Conservation (phyloP, 2,797 vertebrate genomes). For the Atherinosoma microstoma region DNA sequence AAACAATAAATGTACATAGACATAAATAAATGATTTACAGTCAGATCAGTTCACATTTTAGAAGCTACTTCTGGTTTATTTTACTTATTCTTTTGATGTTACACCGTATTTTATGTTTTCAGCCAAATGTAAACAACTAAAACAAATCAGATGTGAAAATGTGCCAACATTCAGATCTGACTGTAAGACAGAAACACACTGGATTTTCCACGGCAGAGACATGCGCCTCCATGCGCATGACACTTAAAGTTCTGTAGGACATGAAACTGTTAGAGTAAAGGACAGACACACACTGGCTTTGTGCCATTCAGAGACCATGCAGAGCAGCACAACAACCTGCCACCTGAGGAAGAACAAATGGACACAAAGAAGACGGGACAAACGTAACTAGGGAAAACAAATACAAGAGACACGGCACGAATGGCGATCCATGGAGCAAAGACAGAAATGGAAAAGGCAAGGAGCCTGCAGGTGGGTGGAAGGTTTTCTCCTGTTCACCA, state of each 20-base stretch:
- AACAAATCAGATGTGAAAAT: not conserved
- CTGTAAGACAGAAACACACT: slow-evolving; percentile 56
- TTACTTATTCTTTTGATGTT: not conserved
- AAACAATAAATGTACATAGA: slow-evolving; percentile 34
- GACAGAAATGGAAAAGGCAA: slow-evolving; percentile 31
- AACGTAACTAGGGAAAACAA: slow-evolving; percentile 34
- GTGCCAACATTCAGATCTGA: slow-evolving; percentile 60
- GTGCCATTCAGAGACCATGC: slow-evolving; percentile 76
- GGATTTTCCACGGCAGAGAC: slow-evolving; percentile 28
- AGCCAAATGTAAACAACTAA: not conserved
- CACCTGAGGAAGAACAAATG: slow-evolving; percentile 53
- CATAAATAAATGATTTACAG: slow-evolving; percentile 57
- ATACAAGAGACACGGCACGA: slow-evolving; percentile 8
- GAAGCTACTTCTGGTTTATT: not conserved
- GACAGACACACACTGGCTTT: slow-evolving; percentile 50
- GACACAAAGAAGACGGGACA: slow-evolving; percentile 20
- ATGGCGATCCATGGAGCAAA: slow-evolving; percentile 37
- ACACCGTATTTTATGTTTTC: not conserved
- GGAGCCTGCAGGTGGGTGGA: slow-evolving; percentile 28
- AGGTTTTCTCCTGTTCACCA: slow-evolving; percentile 87
- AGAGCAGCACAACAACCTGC: slow-evolving; percentile 65
- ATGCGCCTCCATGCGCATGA: slow-evolving; percentile 42
- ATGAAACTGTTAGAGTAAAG: slow-evolving; percentile 45
- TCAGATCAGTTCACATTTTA: slow-evolving; percentile 54
- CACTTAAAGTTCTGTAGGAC: slow-evolving; percentile 51